phyloP scores from a whole-genome alignment of 1,140 invertebrate species.

The Ephestia elutella region DNA sequence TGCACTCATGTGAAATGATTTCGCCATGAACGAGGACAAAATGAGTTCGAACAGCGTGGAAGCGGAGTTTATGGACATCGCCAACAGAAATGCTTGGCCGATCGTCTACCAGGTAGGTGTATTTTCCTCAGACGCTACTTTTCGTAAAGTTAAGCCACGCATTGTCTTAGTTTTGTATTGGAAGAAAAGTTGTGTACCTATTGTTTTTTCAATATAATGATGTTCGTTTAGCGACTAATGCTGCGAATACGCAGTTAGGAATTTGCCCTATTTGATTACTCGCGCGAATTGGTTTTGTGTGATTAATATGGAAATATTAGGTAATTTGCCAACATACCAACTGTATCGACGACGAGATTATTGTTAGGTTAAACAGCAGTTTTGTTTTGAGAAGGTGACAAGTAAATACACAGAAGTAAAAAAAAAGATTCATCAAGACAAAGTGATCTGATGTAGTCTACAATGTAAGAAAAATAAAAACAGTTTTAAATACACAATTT shows the following conservation, averaged over 20 bases:
- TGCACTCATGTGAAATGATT: slow-evolving; percentile 38
- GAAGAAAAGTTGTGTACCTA: too few species aligned
- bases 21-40: slow-evolving; percentile 43
- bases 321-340: neutral
- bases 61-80: slow-evolving; percentile 80
- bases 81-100: slow-evolving; percentile 77
- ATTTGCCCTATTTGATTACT: slow-evolving; percentile 2
- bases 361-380: too few species aligned
- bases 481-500: too few species aligned
- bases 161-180: slow-evolving; percentile 13
- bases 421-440: too few species aligned
- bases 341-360: too few species aligned
- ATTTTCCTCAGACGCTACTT: slow-evolving; percentile 33
- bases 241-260: neutral
- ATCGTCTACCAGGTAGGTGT: slow-evolving; percentile 79
- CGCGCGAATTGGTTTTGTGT: neutral
- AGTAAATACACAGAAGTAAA: too few species aligned
- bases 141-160: slow-evolving; percentile 43
- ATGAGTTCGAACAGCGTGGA: slow-evolving; percentile 75
- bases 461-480: too few species aligned
- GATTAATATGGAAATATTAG: neutral
- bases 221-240: neutral
- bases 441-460: too few species aligned
- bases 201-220: neutral
- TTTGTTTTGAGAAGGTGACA: too few species aligned